phyloP scores from a whole-genome alignment of 2,888 invertebrate species.

The Eledona agricola region DNA sequence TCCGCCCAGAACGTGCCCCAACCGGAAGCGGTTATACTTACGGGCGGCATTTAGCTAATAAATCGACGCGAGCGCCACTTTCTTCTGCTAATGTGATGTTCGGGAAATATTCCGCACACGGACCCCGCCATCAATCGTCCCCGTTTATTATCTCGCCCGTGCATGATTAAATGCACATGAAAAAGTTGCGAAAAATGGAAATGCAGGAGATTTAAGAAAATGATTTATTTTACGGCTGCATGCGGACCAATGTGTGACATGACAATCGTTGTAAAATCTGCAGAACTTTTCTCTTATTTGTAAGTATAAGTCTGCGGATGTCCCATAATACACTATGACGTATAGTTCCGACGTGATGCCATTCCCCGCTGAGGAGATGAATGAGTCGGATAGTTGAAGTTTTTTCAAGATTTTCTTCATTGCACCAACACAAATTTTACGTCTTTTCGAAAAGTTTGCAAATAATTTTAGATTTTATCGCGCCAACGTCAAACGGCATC shows the following conservation, averaged over 20 bases:
- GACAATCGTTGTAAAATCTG: conserved; percentile 53
- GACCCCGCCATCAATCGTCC: conserved; percentile 10
- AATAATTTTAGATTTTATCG: conserved; percentile 51
- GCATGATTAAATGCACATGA: conserved; percentile 15
- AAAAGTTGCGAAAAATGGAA: conserved; percentile 14
- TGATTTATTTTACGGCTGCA: conserved; percentile 22
- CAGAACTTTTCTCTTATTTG: conserved; percentile 52
- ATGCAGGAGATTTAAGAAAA: conserved; percentile 20
- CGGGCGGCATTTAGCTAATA: conserved; percentile 33
- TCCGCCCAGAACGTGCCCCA: conserved; percentile 54
- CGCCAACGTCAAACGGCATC: conserved; percentile 47
- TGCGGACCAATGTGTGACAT: conserved; percentile 51
- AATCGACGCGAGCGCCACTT: conserved; percentile 13
- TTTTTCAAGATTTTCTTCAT: conserved; percentile 47
- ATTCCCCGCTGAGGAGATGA: conserved; percentile 54
- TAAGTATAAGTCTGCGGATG: conserved; percentile 50
- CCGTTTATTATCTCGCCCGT: conserved; percentile 11
- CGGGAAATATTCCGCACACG: conserved; percentile 13
- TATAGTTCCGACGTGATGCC: conserved; percentile 55
- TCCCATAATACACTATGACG: conserved; percentile 52
- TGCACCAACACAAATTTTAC: conserved; percentile 45
- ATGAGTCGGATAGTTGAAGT: conserved; percentile 50
- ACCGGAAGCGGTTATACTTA: conserved; percentile 51
- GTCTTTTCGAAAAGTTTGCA: conserved; percentile 46
- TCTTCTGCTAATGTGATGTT: conserved; percentile 12